Base-by-base conservation (phyloP, 1,140 invertebrate species). In the Zophobas morio region DNA sequence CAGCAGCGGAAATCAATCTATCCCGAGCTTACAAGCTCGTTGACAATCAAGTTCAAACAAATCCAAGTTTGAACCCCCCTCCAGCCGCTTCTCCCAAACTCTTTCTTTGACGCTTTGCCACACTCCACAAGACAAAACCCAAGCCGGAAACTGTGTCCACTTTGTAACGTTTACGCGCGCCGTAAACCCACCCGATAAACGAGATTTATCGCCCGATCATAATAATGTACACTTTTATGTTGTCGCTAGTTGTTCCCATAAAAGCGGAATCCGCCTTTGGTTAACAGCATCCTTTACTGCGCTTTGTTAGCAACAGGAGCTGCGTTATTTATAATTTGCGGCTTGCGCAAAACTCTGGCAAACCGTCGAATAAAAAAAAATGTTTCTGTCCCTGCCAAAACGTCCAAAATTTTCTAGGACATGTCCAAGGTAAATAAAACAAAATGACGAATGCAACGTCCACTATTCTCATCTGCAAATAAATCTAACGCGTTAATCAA, bases 401-500 rank as follows among this genome's bases (percentile, higher is more conserved):
- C 57, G 35, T 63, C 1, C 60, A 66, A 66, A 66, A 66, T 74
- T 78, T 46, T 35, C 46, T 74, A 81, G 80, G 80, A 79, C 54
- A 56, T 79, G 4, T 73, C 76, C 20, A 81, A 81, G 80, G 80
- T 81, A 81, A 74, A 40, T 56, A 37, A 42, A 32, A 40, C 32
- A 60, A 20, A 20, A 20, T 20, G 20, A 20, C 20, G 39, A 32
- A 32, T 39, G 39, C 57, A 72, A 80, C 81, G 77, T 72, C 79
- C 54, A 82, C 78, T 82, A 82, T 76, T 81, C 6, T 46, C 46
- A 72, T 39, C 53, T n/a, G 60, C 6, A 72, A 72, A 49, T n/a
- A 56, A 47, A 73, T 57, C 85, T 85, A 84, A 85, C 57, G 34
- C 3, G 35, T 34, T 35, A 53, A 74, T 37, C 49, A 51, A 56